Base-by-base conservation (phyloP, 2,113 vertebrate genomes). In the Urocolius indicus region DNA sequence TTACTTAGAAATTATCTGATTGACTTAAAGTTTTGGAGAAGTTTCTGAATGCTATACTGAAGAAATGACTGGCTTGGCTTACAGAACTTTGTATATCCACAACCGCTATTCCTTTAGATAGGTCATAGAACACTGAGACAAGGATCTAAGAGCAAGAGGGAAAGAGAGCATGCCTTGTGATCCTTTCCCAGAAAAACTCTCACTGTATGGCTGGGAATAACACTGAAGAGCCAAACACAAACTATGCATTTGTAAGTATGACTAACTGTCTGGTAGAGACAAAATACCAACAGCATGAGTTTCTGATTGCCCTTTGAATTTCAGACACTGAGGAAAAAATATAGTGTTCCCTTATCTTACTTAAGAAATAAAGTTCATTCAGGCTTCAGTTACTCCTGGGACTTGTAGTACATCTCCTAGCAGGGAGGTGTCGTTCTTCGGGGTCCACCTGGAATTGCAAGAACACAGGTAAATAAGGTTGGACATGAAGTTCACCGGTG, bases 331-430 rank as follows among this genome's bases (percentile, higher is more conserved):
- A 67, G 61, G 16, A 9, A 85, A 85, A 90, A 91, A 63, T 2
- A 12, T 54, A 51, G 9, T 27, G 88, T 94, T 97, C 55, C 41
- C 38, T 85, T 48, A 6, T 46, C 46, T 94, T 34, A 24, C 23
- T 85, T 83, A 75, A 61, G 79, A 84, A 93, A 29, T 67, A 83
- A 84, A 84, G 74, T 75, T 94, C 51, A 76, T 87, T 93, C 58
- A 77, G 84, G 38, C 36, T 96, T 34, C 43, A 89, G 79, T 55
- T 59, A 55, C 91, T 96, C 92, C 79, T 85, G 89, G 89, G 85
- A 94, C 58, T 41, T 6, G 0, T 59, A 83, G 69, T 54, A 83
- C 6, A 3, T 26, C 66, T 89, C 61, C 49, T 77, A 74, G 51
- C 72, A 88, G 66, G 94, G 57, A 92, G 52, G 20, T 9, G 84